Evolutionary conservation across 1,140 invertebrate species (phyloP).

Genomic region (Sipha flava): DNA sequence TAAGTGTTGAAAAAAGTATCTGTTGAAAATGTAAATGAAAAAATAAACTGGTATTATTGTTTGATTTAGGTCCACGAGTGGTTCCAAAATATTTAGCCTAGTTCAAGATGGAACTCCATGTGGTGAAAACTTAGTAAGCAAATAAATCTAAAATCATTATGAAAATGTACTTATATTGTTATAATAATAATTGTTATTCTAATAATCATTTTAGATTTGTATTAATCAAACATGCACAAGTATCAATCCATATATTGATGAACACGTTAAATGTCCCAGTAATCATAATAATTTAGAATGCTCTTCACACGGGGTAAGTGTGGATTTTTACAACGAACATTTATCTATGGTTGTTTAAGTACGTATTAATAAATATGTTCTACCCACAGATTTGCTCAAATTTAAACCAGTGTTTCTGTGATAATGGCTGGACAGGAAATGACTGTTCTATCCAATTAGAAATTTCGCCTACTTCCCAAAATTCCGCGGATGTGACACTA

Average conservation of each 20-base stretch:
- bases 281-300: slow-evolving; percentile 82
- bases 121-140: slow-evolving; percentile 66
- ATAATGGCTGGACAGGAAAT: slow-evolving; percentile 73
- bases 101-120: slow-evolving; percentile 86
- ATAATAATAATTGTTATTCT: not conserved
- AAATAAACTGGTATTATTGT: too few species aligned
- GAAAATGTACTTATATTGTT: not conserved
- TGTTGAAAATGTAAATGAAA: too few species aligned
- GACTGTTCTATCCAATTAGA: slow-evolving; percentile 76
- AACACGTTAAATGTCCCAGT: slow-evolving; percentile 74
- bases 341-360: not conserved
- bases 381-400: slow-evolving; percentile 79
- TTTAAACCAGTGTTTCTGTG: slow-evolving; percentile 82
- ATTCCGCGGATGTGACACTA: slow-evolving; percentile 46
- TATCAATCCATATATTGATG: slow-evolving; percentile 68
- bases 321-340: too few species aligned
- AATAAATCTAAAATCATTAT: not conserved
- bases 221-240: slow-evolving; percentile 85
- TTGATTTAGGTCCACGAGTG: slow-evolving; percentile 56
- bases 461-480: slow-evolving; percentile 49
- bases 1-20: too few species aligned
- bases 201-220: slow-evolving; percentile 69
- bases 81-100: slow-evolving; percentile 57
- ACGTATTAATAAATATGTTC: slow-evolving; percentile 2
- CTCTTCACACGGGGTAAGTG: slow-evolving; percentile 83